Conservation (phyloP, 2,797 vertebrate genomes). For the Tragelaphus eurycerus region DNA sequence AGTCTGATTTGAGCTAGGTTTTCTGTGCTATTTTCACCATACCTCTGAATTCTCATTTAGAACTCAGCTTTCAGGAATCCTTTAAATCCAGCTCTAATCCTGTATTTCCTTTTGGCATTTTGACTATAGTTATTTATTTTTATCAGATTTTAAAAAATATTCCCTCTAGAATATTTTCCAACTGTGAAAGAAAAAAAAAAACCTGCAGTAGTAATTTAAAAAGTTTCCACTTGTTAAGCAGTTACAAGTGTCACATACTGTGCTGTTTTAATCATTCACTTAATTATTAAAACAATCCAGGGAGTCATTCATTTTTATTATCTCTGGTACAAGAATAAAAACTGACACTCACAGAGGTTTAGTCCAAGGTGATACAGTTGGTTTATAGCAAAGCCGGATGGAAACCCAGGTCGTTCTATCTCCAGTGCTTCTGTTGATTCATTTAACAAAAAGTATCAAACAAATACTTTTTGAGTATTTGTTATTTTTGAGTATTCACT, state of each 20-base stretch:
- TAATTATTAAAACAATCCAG: slow-evolving; percentile 1
- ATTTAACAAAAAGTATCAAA: too few relatives aligned
- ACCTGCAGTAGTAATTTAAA: background rate
- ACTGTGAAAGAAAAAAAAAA: background rate
- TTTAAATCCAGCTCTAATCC: background rate
- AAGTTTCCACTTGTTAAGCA: background rate
- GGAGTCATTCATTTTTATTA: background rate
- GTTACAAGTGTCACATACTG: background rate
- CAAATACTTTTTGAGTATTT: background rate
- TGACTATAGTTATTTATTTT: background rate
- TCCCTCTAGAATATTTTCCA: background rate
- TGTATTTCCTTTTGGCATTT: background rate
- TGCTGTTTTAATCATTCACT: background rate
- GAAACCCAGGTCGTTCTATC: background rate
- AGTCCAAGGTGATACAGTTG: background rate
- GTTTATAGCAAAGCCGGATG: background rate
- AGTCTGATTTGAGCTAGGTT: background rate
- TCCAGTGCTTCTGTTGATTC: background rate
- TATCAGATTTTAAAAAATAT: background rate
- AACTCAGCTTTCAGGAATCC: background rate
- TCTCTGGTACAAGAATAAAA: background rate
- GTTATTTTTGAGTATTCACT: background rate
- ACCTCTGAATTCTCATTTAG: background rate
- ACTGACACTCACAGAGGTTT: background rate
- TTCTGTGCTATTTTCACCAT: background rate